A percentile compares a stretch with the other conserved stretches of the same genome.
phyloP scores from a whole-genome alignment of 1,140 invertebrate genomes.

The Megathymus violae region DNA sequence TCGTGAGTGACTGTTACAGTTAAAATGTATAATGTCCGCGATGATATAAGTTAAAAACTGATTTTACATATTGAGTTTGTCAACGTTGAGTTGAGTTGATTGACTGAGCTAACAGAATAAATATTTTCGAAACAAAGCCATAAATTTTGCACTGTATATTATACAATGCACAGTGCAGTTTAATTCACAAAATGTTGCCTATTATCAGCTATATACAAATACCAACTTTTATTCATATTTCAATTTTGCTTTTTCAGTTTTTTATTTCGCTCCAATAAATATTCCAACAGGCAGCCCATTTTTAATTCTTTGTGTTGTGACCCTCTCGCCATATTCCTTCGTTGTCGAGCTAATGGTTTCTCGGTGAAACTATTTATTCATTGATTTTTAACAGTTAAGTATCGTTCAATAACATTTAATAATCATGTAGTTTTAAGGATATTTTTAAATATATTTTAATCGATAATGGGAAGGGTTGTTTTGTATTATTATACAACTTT shows the following conservation, averaged over 20 bases:
- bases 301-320: constrained; percentile 25
- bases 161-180: no score
- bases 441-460: no score
- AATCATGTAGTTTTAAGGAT: not conserved
- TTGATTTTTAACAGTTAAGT: constrained; percentile 9
- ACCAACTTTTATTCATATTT: constrained; percentile 6
- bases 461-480: no score
- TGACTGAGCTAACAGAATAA: no score
- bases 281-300: constrained; percentile 21
- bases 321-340: constrained; percentile 18
- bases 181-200: not conserved
- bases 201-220: not conserved
- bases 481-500: no score
- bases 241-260: constrained; percentile 17
- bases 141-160: no score
- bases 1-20: no score
- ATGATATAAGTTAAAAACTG: no score
- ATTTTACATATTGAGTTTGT: no score
- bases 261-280: constrained; percentile 29
- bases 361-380: not conserved
- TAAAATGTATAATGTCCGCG: no score
- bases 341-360: constrained; percentile 3
- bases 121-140: no score
- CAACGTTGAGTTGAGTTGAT: no score
- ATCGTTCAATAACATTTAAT: not conserved